These are phyloP conservation scores for Andrena camellia DNA, from an alignment of 2,888 invertebrate genomes.

Conservation along the genomic window DNA sequence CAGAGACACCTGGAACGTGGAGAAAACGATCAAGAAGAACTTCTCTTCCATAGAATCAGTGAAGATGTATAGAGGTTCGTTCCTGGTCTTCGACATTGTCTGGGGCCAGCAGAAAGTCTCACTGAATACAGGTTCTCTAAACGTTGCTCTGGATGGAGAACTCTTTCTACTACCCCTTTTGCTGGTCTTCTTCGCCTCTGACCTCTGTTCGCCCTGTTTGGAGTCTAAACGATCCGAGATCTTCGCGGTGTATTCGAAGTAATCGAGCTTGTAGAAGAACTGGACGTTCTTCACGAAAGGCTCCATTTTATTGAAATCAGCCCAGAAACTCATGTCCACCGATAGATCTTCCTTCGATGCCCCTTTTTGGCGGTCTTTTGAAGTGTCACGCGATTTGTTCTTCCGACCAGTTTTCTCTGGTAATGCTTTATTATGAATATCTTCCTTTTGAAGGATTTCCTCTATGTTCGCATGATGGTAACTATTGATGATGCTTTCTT, in stretches of 20 bases:
- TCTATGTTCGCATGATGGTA: not conserved
- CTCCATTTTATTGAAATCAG: conserved; percentile 74
- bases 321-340: conserved; percentile 68
- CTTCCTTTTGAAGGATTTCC: not conserved
- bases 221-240: conserved; percentile 33
- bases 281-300: conserved; percentile 63
- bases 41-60: conserved; percentile 71
- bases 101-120: conserved; percentile 48
- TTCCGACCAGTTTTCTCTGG: not conserved
- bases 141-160: conserved; percentile 5
- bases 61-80: conserved; percentile 75
- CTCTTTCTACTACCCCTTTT: conserved; percentile 48
- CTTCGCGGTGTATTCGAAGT: conserved; percentile 64
- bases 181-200: conserved; percentile 28
- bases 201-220: conserved; percentile 9
- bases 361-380: not conserved
- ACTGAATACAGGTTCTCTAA: conserved; percentile 30
- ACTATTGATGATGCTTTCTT: conserved; percentile 26
- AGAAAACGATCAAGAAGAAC: conserved; percentile 71
- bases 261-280: conserved; percentile 71
- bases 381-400: not conserved
- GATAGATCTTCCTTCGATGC: not conserved
- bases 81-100: conserved; percentile 51
- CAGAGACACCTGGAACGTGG: conserved; percentile 23
- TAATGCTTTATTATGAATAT: not conserved